Evolutionary conservation across 2,888 invertebrate species (phyloP), one percentile per base, ranked within the genome.

Genomic region (Leptarthrus brevirostris): DNA sequence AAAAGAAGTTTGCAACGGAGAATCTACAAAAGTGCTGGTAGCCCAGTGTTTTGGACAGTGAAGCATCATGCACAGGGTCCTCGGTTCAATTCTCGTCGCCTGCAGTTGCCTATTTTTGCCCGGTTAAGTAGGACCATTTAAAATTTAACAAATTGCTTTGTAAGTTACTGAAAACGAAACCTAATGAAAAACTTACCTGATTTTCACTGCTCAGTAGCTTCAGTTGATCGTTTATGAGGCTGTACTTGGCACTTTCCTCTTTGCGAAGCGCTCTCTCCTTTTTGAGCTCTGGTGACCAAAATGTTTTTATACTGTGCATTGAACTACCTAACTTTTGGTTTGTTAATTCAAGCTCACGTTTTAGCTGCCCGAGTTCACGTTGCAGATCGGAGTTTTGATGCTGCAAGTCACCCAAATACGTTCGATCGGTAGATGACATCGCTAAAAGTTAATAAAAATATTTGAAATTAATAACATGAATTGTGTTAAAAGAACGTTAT

Each of bases 231-330:
- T 96, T 96, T 86, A 97, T 94, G 84, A 97, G 91, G 86, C 94
- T 94, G 88, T 96, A 97, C 86, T 97, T 97, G 82, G 96, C 95
- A 84, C 95, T 95, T 86, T 99, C 98, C 86, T 99, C 98, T 84
- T 98, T 98, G 79, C 98, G 89, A 80, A 98, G 85, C 69, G 97
- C 96, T 78, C 98, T 88, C 87, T 99, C 98, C 86, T 98, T 97
- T 88, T 99, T 99, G 85, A 99, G 88, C 87, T 99, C 99, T 18
- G 99, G 99, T 84, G 97, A 97, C 99, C 99, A 99, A 87, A 99
- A 99, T 73, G 98, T 98, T 88, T 98, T 98, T 86, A 99, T 99
- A 87, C 97, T 97, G 87, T 98, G 98, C 98, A 99, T 99, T 82
- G 95, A 96, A 83, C 97, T 97, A 85, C 96, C 96, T 81, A 98